Evolutionary conservation across 2,888 invertebrate genomes (phyloP).

Genomic region (Notodonta ziczac): DNA sequence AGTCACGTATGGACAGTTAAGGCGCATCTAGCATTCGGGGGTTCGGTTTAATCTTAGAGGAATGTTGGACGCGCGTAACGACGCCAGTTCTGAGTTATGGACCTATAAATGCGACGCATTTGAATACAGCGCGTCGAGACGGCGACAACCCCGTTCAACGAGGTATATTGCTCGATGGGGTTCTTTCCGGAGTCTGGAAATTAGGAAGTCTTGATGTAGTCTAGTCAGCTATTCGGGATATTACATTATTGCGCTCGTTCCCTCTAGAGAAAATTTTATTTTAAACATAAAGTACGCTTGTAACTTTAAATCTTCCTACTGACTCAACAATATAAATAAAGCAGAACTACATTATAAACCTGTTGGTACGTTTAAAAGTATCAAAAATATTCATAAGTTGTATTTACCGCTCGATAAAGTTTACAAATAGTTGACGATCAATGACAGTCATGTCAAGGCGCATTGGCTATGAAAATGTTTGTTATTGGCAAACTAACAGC

Average conservation of each 20-base stretch:
- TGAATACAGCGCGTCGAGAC: constrained; percentile 66
- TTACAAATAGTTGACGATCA: neutral
- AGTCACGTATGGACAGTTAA: constrained; percentile 65
- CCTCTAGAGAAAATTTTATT: neutral
- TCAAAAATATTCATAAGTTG: no score
- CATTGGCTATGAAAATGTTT: neutral
- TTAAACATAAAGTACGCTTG: neutral
- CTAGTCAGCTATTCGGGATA: constrained; percentile 28
- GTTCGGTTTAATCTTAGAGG: constrained; percentile 71
- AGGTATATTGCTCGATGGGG: constrained; percentile 43
- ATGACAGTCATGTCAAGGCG: neutral
- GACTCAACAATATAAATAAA: no score
- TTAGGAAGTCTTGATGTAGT: constrained; percentile 35
- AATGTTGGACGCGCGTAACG: constrained; percentile 70
- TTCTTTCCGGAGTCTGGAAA: constrained; percentile 38
- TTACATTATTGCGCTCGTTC: neutral
- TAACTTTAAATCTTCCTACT: no score
- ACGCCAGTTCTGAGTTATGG: constrained; percentile 70
- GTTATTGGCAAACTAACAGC: neutral
- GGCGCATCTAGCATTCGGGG: constrained; percentile 48
- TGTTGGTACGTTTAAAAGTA: no score
- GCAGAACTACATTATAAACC: no score
- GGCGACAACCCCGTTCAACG: constrained; percentile 54
- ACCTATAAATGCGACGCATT: constrained; percentile 72
- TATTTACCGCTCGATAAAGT: no score